Base-by-base conservation (phyloP, 2,797 vertebrate species). In the Thaleichthys pacificus region DNA sequence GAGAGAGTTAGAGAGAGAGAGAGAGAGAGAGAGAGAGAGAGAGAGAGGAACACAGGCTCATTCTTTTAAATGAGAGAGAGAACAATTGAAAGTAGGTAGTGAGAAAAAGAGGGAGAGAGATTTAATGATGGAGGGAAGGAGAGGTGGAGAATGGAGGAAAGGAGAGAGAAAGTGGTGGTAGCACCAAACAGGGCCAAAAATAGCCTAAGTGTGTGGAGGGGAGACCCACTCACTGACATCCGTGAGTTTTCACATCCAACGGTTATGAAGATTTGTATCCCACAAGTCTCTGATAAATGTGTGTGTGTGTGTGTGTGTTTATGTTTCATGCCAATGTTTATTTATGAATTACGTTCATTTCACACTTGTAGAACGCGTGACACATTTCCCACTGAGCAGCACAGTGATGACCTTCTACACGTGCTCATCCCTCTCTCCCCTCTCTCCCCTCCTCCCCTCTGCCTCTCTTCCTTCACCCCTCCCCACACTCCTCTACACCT, bases 141-240 rank as follows among this genome's bases (percentile, higher is more conserved):
- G 38, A 24, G 38, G 42, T 24, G 42, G 42, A 66, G 21, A 24
- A 79, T 68, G 80, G 78, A 78, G 77, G 79, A 77, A 78, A 76
- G 30, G 30, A 64, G 32, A 38, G 32, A 77, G 75, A 47, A 76
- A 76, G 73, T 76, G 26, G 69, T 24, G 51, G 76, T 78, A 77
- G 79, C 77, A 66, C 83, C 65, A 63, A 85, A 78, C 71, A 77
- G 42, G 60, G 82, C 75, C 83, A 80, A 80, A 85, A 88, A 89
- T 86, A 89, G 80, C 71, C 76, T 62, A 67, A 70, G 77, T 80
- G 80, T 85, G 69, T 71, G 66, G 73, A 56, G 65, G 22, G 49
- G 38, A 51, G 57, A 75, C 70, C 73, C 70, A 72, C 73, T 49
- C 73, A 60, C 21, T 57, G 70, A 67, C 66, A 75, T 67, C 66